Conservation (phyloP, 2,888 invertebrate species). For the Pachliopta kotzebuea region DNA sequence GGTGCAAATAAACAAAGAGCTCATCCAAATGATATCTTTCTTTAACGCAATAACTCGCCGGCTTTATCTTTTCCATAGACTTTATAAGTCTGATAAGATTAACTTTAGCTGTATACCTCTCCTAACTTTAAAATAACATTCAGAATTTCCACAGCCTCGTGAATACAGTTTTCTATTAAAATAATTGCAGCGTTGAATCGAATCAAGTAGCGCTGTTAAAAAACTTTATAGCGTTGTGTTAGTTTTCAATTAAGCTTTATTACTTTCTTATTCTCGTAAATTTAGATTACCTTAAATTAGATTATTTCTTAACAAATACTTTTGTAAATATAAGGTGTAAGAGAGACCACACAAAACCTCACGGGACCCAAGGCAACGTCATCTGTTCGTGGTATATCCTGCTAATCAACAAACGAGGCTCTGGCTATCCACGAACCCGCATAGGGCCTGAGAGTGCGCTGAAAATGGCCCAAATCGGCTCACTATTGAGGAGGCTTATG, state of each 20-base stretch:
- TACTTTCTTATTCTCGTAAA: not conserved
- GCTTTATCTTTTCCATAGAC: slow-evolving; percentile 47
- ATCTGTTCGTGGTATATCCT: too few relatives aligned
- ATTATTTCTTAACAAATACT: too few relatives aligned
- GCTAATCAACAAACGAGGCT: too few relatives aligned
- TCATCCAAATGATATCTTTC: slow-evolving; percentile 37
- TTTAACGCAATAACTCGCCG: slow-evolving; percentile 44
- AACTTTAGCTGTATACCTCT: slow-evolving; percentile 34
- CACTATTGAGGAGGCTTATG: too few relatives aligned
- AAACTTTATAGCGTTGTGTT: slow-evolving; percentile 10
- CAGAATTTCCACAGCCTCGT: slow-evolving; percentile 17
- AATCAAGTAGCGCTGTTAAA: slow-evolving; percentile 16
- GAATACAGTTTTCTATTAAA: slow-evolving; percentile 20
- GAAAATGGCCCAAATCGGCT: too few relatives aligned
- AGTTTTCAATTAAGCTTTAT: not conserved
- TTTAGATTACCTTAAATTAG: not conserved
- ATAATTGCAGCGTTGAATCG: slow-evolving; percentile 19
- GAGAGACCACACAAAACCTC: too few relatives aligned
- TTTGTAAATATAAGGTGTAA: too few relatives aligned
- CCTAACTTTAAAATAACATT: slow-evolving; percentile 18
- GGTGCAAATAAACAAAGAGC: slow-evolving; percentile 19
- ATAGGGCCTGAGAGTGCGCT: too few relatives aligned
- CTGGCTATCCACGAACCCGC: too few relatives aligned
- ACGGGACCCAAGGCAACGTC: too few relatives aligned
- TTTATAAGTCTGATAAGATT: slow-evolving; percentile 45